A percentile compares a stretch with the other conserved stretches of the same genome.
phyloP scores from a whole-genome alignment of 1,140 invertebrate species.

The Drosophila chauvacae region DNA sequence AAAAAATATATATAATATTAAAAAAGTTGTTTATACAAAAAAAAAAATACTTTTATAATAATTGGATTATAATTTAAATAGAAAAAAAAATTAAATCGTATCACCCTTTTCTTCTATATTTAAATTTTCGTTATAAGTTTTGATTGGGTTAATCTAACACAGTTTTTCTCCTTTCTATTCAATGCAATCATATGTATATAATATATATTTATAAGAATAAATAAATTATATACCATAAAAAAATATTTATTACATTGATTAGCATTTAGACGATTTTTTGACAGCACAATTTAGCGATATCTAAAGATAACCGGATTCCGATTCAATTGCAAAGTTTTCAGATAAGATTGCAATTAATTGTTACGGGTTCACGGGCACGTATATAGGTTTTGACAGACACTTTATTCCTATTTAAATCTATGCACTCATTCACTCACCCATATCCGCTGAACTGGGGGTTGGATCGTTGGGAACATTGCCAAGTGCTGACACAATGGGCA shows the following conservation, averaged over 20 bases:
- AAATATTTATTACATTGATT: background rate
- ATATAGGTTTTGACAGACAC: background rate
- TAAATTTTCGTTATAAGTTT: background rate
- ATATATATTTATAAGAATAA: background rate
- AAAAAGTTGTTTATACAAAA: no score
- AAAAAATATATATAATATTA: no score
- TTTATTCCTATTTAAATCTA: background rate
- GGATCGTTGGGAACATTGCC: conserved; percentile 35
- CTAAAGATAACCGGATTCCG: background rate
- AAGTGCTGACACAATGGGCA: conserved; percentile 58
- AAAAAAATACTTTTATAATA: no score
- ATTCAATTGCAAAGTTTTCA: background rate
- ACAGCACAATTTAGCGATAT: conserved; percentile 7
- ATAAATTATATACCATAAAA: no score
- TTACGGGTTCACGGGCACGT: conserved; percentile 10
- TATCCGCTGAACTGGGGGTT: conserved; percentile 35
- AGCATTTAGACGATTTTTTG: background rate
- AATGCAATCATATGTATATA: no score
- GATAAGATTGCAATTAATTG: conserved; percentile 30
- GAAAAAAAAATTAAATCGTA: no score
- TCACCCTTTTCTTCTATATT: background rate
- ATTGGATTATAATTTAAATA: no score
- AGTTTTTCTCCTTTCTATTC: no score
- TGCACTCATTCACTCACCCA: conserved; percentile 46
- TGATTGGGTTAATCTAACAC: background rate